phyloP scores from a whole-genome alignment of 2,113 vertebrate genomes.

The Mustelus asterias region DNA sequence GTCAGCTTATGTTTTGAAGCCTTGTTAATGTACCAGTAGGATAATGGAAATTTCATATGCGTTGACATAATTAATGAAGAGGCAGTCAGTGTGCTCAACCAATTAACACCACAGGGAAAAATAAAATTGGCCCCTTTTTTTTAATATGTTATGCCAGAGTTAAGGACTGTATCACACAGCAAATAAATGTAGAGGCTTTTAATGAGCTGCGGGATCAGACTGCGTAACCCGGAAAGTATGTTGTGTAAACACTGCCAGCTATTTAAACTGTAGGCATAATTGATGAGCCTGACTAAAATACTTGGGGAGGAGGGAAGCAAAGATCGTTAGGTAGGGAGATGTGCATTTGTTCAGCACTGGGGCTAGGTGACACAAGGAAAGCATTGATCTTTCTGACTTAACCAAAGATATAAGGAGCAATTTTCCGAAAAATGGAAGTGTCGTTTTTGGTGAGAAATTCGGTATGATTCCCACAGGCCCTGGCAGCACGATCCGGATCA shows the following conservation, averaged over 20 bases:
- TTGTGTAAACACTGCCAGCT: slow-evolving; percentile 65
- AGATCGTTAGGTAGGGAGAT: background rate
- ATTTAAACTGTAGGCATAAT: slow-evolving; percentile 65
- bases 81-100: slow-evolving; percentile 73
- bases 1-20: slow-evolving; percentile 53
- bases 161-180: slow-evolving; percentile 72
- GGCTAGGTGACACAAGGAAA: slow-evolving; percentile 30
- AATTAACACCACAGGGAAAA: slow-evolving; percentile 89
- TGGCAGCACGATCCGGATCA: no score
- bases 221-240: slow-evolving; percentile 59
- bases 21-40: slow-evolving; percentile 59
- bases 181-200: slow-evolving; percentile 81
- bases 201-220: slow-evolving; percentile 74
- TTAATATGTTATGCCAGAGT: slow-evolving; percentile 69
- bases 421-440: no score
- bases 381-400: background rate
- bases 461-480: no score
- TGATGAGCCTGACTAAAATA: slow-evolving; percentile 62
- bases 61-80: slow-evolving; percentile 89
- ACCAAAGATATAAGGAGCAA: background rate
- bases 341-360: slow-evolving; percentile 49
- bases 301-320: slow-evolving; percentile 36
- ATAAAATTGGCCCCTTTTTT: slow-evolving; percentile 76
- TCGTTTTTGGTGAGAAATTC: no score
- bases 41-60: slow-evolving; percentile 70